Evolutionary conservation across 1,140 invertebrate genomes (phyloP), one percentile per base, ranked within the genome.

Genomic region (Gerris buenoi): DNA sequence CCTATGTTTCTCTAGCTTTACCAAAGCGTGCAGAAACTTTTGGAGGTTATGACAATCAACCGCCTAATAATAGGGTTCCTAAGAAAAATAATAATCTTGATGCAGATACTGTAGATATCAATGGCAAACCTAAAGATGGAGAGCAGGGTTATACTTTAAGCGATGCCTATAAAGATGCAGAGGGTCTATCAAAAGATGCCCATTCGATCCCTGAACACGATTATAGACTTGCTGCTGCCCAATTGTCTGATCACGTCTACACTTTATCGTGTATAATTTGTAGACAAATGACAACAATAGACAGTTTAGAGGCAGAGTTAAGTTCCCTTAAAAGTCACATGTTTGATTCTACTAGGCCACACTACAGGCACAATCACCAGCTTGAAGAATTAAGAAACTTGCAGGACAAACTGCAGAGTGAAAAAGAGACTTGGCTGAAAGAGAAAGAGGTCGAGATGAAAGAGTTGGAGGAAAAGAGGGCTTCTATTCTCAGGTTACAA

Each of bases 1-100:
- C 86, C 10, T 93, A 90, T 74, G 83, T 88, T 57, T 88, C 88
- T 23, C 87, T 91, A 10, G 87, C 89, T 23, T 77, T 96, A 67
- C 93, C 94, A 2, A 88, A 93, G 72, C 80, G 93, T 29, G 93
- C 94, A 0, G 93, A 96, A 79, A 96, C 94, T 0, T 97, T 96
- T 79, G 91, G 91, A 13, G 94, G 93, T 1, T 96, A 96, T 75
- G 93, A 96, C 78, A 86, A 87, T 68, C 67, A 63, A 58, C 33
- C 67, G 22, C 26, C 25, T 5, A 46, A 46, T 10, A n/a, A 28
- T 22, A 28, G 22, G 29, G 63, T 28, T 25, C 33, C 22, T 60
- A 60, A 60, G 22, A 60, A 60, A 13, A 5, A 5, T 5, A 5
- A 5, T 25, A 60, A 60, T 60, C 3, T 22, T 14, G 58, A 25